These are phyloP conservation scores for Aquatica leii DNA, from an alignment of 2,888 invertebrate species.

Conservation along the genomic window DNA sequence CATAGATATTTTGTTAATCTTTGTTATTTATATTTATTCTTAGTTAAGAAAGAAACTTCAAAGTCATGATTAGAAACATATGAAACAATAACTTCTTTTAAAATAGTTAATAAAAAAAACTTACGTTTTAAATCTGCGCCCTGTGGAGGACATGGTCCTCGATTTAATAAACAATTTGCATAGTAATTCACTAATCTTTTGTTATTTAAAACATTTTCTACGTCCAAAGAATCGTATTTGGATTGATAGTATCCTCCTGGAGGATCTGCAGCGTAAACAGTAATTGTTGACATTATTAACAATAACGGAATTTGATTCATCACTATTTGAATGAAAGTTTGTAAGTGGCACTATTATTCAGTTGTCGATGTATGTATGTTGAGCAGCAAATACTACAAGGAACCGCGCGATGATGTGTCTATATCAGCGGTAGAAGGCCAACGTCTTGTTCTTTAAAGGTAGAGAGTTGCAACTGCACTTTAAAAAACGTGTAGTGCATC, in stretches of 20 bases:
- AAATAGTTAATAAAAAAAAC: slow-evolving; percentile 54
- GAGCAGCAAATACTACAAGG: neutral
- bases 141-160: slow-evolving; percentile 76
- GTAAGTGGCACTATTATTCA: neutral
- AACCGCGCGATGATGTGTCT: slow-evolving; percentile 9
- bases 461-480: neutral
- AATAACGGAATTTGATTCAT: slow-evolving; percentile 19
- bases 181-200: slow-evolving; percentile 75
- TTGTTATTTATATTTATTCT: no score
- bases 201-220: slow-evolving; percentile 73
- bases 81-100: neutral
- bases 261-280: slow-evolving; percentile 28
- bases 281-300: neutral
- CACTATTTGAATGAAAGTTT: slow-evolving; percentile 8
- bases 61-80: no score
- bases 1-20: no score
- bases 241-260: slow-evolving; percentile 58
- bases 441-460: slow-evolving; percentile 1
- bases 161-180: slow-evolving; percentile 73
- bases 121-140: slow-evolving; percentile 77
- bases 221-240: slow-evolving; percentile 75
- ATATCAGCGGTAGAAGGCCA: slow-evolving; percentile 1
- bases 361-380: slow-evolving; percentile 1
- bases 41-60: no score
- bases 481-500: neutral